Percentiles rank a stretch among this genome's conserved stretches.
Conservation (phyloP, 2,888 invertebrate genomes). For the Polydrusus tereticollis region DNA sequence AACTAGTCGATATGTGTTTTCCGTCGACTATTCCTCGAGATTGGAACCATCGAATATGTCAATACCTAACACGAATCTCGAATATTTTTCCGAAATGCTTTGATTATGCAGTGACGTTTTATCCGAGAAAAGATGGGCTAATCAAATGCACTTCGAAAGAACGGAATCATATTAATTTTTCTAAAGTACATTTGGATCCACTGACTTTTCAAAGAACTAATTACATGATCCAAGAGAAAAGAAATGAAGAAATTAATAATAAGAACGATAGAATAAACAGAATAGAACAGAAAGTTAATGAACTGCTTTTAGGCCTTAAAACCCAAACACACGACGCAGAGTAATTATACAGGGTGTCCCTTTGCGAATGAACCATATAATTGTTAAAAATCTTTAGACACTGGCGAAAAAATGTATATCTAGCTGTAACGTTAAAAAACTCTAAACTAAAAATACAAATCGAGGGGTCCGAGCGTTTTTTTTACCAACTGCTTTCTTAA, state of each 20-base stretch:
- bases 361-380: no score
- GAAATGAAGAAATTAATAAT: constrained; percentile 37
- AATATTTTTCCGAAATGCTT: constrained; percentile 78
- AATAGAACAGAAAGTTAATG: constrained; percentile 16
- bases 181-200: constrained; percentile 56
- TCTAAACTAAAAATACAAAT: no score
- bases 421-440: no score
- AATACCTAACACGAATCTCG: constrained; percentile 72
- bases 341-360: no score
- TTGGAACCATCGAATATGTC: constrained; percentile 65
- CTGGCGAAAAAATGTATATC: no score
- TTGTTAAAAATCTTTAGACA: no score
- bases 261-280: background rate
- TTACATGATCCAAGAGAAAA: constrained; percentile 54
- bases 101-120: constrained; percentile 74
- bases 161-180: constrained; percentile 26
- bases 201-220: constrained; percentile 60
- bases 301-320: constrained; percentile 79
- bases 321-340: constrained; percentile 66
- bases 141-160: constrained; percentile 59
- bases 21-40: constrained; percentile 68
- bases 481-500: no score
- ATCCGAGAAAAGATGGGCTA: constrained; percentile 75
- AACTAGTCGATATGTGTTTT: constrained; percentile 64
- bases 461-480: no score